These are phyloP conservation scores for Cyclophora albipunctata DNA, from an alignment of 2,888 invertebrate species.

Conservation along the genomic window DNA sequence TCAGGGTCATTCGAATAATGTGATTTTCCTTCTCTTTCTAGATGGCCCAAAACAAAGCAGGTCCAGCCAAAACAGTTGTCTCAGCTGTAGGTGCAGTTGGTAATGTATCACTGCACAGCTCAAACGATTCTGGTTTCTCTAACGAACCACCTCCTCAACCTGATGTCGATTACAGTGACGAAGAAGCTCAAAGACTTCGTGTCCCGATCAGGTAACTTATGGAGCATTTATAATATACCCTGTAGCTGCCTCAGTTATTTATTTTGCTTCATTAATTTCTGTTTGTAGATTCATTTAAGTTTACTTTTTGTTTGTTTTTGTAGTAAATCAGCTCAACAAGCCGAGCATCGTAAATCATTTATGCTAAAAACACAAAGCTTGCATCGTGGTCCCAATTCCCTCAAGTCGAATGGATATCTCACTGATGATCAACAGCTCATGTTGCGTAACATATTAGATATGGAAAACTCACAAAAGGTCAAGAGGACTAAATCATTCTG, in stretches of 20 bases:
- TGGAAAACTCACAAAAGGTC: conserved; percentile 78
- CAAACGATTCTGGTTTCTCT: conserved; percentile 94
- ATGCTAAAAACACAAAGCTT: conserved; percentile 68
- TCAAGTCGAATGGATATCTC: conserved; percentile 61
- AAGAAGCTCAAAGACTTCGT: conserved; percentile 81
- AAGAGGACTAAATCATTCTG: conserved; percentile 91
- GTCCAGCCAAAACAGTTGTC: conserved; percentile 64
- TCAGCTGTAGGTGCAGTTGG: conserved; percentile 75
- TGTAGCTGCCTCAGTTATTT: neutral
- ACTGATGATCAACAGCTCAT: conserved; percentile 74
- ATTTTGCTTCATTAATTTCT: conserved; percentile 6
- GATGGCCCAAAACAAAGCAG: conserved; percentile 63
- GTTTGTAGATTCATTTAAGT: conserved; percentile 31
- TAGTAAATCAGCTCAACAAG: conserved; percentile 64
- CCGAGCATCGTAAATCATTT: conserved; percentile 54
- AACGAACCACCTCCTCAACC: conserved; percentile 92
- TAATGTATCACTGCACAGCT: conserved; percentile 89
- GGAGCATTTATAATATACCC: neutral
- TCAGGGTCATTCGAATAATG: neutral
- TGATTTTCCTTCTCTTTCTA: conserved; percentile 17
- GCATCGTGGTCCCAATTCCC: conserved; percentile 51
- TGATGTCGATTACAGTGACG: conserved; percentile 92
- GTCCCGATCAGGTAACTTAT: conserved; percentile 77
- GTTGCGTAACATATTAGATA: conserved; percentile 65
- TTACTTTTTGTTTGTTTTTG: conserved; percentile 41